Base-by-base conservation (phyloP, 2,797 vertebrate genomes). In the Nannoperca obscura region DNA sequence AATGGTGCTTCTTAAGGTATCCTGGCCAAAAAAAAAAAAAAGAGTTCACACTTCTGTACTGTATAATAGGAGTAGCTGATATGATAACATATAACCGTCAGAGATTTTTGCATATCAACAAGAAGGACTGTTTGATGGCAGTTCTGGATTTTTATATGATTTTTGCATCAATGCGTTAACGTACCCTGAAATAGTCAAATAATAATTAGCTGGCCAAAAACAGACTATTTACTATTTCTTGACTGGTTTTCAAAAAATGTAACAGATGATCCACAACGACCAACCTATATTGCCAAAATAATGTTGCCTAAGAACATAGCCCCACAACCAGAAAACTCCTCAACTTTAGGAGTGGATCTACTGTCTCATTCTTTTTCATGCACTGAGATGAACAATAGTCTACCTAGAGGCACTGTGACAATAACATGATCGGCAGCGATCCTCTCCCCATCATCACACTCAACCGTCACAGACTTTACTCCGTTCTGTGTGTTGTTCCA, bases 331-430 rank as follows among this genome's bases (percentile, higher is more conserved):
- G 40, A 30, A 19, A 11, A 27, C 12, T 52, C 2, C 22, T 63
- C n/a, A 15, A 14, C 11, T 7, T 13, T 22, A 2, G 73, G 24
- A 58, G 5, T 44, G 30, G 89, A 6, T 10, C 17, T 5, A 47
- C 15, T 0, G 27, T 49, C 24, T 65, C 19, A 36, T 50, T 34
- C 20, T 38, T 22, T n/a, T n/a, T 36, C 19, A 62, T 12, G 15
- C 8, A 13, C 9, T 34, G 30, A 22, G 0, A 65, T 15, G 7
- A 55, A 38, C 24, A 54, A 19, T 9, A 15, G 19, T 32, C 17
- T 60, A 98, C 98, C 97, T 67, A 99, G 86, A 3, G 98, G 95
- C 27, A 98, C 91, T 0, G 98, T 98, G 92, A 98, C 0, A 4
- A 98, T 94, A 65, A 97, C 95, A 0, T 98, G 97, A 78, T 98